Evolutionary conservation across 2,113 vertebrate species (phyloP).

Genomic region (Pterophyllum scalare): DNA sequence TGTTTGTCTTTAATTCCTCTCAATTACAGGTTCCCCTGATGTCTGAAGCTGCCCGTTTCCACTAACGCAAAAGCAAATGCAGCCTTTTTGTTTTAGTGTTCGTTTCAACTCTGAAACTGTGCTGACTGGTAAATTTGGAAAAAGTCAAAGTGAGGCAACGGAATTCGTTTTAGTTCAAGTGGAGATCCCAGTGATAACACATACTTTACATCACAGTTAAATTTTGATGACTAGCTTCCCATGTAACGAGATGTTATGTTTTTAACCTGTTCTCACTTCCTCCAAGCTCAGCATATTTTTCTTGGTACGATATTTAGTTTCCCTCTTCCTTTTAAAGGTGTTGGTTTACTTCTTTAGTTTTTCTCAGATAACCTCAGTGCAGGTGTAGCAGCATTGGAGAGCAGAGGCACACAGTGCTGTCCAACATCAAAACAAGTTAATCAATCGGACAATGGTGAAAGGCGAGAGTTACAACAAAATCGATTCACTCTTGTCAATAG

Average conservation of each 20-base stretch:
- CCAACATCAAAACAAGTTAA: slow-evolving; percentile 59
- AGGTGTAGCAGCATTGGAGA: not conserved
- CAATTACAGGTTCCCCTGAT: slow-evolving; percentile 62
- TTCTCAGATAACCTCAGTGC: not conserved
- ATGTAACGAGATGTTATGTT: not conserved
- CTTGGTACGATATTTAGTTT: not conserved
- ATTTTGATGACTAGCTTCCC: not conserved
- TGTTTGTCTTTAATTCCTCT: slow-evolving; percentile 68
- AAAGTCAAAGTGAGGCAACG: not conserved
- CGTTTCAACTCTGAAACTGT: not conserved
- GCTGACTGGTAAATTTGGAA: not conserved
- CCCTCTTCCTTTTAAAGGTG: not conserved
- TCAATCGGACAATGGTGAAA: slow-evolving; percentile 55
- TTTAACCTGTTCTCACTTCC: not conserved
- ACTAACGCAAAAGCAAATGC: slow-evolving; percentile 33
- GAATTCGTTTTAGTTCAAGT: not conserved
- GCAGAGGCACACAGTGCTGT: slow-evolving; percentile 21
- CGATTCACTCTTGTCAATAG: slow-evolving; percentile 51
- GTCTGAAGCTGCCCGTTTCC: slow-evolving; percentile 34
- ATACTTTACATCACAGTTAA: not conserved
- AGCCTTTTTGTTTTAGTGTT: slow-evolving; percentile 1
- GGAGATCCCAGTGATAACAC: not conserved
- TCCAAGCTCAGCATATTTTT: not conserved
- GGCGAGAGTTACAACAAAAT: slow-evolving; percentile 56
- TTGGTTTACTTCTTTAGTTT: not conserved